These are phyloP conservation scores for Tachypleus tridentatus DNA, from an alignment of 1,140 invertebrate genomes.

Conservation along the genomic window DNA sequence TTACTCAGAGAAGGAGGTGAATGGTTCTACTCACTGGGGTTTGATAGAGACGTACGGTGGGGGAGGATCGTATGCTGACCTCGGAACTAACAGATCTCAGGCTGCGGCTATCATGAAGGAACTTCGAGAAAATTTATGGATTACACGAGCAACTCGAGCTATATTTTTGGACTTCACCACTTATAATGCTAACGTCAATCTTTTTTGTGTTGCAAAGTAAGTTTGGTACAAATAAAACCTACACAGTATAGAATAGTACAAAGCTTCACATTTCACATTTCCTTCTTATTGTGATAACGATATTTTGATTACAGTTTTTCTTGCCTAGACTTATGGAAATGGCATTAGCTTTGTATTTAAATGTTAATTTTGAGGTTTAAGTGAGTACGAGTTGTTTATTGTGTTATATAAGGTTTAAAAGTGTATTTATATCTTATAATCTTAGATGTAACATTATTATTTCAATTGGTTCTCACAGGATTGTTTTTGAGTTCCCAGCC, in stretches of 20 bases:
- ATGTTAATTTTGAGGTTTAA: no score
- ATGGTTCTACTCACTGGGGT: slow-evolving; percentile 40
- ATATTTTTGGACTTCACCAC: slow-evolving; percentile 59
- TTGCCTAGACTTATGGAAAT: no score
- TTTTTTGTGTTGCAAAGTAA: slow-evolving; percentile 54
- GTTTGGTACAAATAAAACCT: slow-evolving; percentile 8
- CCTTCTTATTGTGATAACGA: no score
- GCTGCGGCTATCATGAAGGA: slow-evolving; percentile 37
- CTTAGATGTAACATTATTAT: no score
- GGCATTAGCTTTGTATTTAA: no score
- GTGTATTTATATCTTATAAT: no score
- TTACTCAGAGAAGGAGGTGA: slow-evolving; percentile 33
- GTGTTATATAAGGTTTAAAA: no score
- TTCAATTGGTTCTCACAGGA: slow-evolving; percentile 3
- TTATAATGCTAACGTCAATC: slow-evolving; percentile 62
- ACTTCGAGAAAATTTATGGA: slow-evolving; percentile 51
- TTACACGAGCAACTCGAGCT: slow-evolving; percentile 51
- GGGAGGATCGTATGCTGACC: slow-evolving; percentile 41
- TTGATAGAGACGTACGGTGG: slow-evolving; percentile 44
- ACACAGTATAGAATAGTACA: no score
- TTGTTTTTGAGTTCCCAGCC: slow-evolving; percentile 47
- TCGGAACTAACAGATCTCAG: slow-evolving; percentile 33
- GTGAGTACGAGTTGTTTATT: no score
- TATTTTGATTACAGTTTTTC: no score
- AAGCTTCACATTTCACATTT: no score